These are phyloP conservation scores for Cossypha niveicapilla DNA, from an alignment of 2,797 vertebrate genomes.

Conservation along the genomic window DNA sequence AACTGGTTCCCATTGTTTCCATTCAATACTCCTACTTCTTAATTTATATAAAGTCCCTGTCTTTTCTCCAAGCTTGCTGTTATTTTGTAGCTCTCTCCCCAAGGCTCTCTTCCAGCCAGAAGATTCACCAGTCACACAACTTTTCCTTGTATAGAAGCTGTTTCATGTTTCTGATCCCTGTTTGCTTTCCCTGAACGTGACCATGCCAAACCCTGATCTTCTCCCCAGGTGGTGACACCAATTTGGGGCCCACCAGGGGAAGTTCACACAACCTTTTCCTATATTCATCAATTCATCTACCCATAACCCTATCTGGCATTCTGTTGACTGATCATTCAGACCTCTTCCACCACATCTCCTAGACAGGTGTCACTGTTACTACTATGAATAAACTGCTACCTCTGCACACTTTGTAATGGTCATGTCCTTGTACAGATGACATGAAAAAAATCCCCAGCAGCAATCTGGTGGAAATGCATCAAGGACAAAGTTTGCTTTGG, in stretches of 20 bases:
- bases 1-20: background rate
- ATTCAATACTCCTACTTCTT: background rate
- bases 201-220: background rate
- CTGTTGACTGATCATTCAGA: background rate
- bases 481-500: background rate
- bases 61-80: background rate
- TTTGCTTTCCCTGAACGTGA: background rate
- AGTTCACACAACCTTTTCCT: background rate
- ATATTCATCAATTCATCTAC: background rate
- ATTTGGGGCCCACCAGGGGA: background rate
- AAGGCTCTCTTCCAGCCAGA: background rate
- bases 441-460: background rate
- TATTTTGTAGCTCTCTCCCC: background rate
- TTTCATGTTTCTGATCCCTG: background rate
- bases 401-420: background rate
- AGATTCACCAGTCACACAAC: background rate
- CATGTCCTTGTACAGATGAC: background rate
- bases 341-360: background rate
- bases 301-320: background rate
- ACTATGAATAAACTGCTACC: background rate
- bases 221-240: background rate
- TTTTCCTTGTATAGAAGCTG: background rate
- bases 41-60: background rate
- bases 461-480: background rate
- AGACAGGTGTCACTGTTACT: background rate